Evolutionary conservation across 2,888 invertebrate genomes (phyloP), one percentile per base, ranked within the genome.

Genomic region (Diarsia brunnea): DNA sequence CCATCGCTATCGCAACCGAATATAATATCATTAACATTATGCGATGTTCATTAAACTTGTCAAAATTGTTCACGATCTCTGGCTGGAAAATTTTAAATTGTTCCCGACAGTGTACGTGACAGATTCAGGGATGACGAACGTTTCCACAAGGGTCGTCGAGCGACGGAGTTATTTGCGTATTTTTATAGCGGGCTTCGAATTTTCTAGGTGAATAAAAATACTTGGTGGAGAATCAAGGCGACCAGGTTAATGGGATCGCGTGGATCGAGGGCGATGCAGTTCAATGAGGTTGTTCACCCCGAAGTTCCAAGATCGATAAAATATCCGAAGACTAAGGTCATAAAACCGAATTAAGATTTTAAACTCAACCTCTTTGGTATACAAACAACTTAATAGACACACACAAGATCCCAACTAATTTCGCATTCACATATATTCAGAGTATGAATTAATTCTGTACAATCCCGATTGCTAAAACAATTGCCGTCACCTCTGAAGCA

Each of bases 401-500:
- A 68, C 68, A 55, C 38, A 60, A 55, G 58, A 71, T 70, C 53
- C 47, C 24, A 66, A 58, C 78, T 78, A 76, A 81, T 83, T 82
- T 73, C 49, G 49, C 49, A 85, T 87, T 87, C 85, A 81, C 77
- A 86, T 83, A 83, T 76, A 79, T 74, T 71, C 81, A 72, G 68
- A 70, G 60, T 83, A 76, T 82, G 79, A 81, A 84, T 85, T 88
- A 84, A 88, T 85, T 82, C 67, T 4, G 51, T 69, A 70, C 69
- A 82, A 85, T 79, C 79, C 75, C 77, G 75, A 78, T 84, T 78
- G 58, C 75, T 81, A 75, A 84, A 87, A 78, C 85, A 83, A 78
- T 85, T 79, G 80, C 66, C 69, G 79, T 81, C 85, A 84, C 85
- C 79, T 85, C 74, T 67, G 60, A 38, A 69, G 69, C 49, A 75